Percentiles rank a stretch among this genome's conserved stretches.
phyloP scores from a whole-genome alignment of 1,140 invertebrate species.

The Maconellicoccus hirsutus region DNA sequence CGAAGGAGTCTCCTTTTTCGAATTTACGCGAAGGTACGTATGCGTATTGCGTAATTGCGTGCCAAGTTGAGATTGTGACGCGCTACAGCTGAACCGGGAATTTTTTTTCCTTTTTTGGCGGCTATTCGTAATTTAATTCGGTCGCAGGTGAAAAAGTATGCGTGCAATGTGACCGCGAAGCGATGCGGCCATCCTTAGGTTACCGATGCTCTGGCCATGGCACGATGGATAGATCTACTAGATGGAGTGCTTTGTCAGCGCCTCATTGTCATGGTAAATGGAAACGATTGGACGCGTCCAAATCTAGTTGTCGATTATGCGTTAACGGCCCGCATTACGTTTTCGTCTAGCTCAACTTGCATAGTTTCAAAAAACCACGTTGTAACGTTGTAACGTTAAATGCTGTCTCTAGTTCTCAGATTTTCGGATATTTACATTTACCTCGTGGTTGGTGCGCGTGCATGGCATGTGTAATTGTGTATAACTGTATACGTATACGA shows the following conservation, averaged over 20 bases:
- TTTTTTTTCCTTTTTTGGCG: too few species aligned
- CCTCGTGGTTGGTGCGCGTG: too few species aligned
- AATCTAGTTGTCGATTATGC: too few species aligned
- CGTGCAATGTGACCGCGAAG: conserved; percentile 62
- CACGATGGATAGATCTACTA: conserved; percentile 53
- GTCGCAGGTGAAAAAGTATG: conserved; percentile 54
- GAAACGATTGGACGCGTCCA: conserved; percentile 46
- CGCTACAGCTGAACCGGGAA: background rate
- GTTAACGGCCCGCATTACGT: too few species aligned
- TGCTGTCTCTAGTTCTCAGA: too few species aligned
- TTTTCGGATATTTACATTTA: too few species aligned
- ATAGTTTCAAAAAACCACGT: too few species aligned
- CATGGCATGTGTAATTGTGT: too few species aligned
- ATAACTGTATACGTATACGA: too few species aligned
- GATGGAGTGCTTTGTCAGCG: conserved; percentile 61
- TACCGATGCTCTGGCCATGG: conserved; percentile 67
- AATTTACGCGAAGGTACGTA: conserved; percentile 56
- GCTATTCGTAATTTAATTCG: background rate
- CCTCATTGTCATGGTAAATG: conserved; percentile 74
- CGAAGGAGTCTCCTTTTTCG: conserved; percentile 54
- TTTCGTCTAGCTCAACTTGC: too few species aligned
- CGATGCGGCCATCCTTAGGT: conserved; percentile 51
- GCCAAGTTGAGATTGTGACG: background rate
- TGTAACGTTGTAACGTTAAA: too few species aligned
- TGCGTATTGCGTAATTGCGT: background rate